Evolutionary conservation across 2,888 invertebrate genomes (phyloP).

Genomic region (Machimus rusticus): DNA sequence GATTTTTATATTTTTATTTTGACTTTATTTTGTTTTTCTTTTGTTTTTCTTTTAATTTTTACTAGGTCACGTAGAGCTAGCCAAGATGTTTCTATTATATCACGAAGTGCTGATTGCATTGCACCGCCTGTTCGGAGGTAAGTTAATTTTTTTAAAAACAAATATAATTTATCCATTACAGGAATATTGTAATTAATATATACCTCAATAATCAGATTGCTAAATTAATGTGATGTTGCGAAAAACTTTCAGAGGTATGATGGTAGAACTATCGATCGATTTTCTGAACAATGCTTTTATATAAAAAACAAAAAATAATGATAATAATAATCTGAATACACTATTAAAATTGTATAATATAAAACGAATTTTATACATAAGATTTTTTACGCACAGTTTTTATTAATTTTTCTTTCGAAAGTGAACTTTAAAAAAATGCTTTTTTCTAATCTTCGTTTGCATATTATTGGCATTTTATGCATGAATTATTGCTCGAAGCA

Average conservation of each 20-base stretch:
- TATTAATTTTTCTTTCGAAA: neutral
- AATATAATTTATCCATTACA: slow-evolving; percentile 47
- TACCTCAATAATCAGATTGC: too few species aligned
- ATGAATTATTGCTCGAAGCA: neutral
- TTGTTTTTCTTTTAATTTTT: slow-evolving; percentile 51
- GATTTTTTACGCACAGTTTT: neutral
- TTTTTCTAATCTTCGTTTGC: neutral
- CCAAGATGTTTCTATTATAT: slow-evolving; percentile 75
- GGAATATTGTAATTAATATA: neutral
- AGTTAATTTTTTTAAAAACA: slow-evolving; percentile 54
- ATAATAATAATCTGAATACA: neutral
- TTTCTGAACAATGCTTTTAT: neutral
- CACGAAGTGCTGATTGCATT: slow-evolving; percentile 73
- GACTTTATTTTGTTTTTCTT: slow-evolving; percentile 55
- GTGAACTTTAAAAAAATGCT: neutral
- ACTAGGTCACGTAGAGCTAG: slow-evolving; percentile 87
- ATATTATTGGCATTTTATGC: neutral
- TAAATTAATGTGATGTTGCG: neutral
- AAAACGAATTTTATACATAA: neutral
- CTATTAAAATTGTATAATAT: neutral
- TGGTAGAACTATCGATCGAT: neutral
- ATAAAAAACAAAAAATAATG: neutral
- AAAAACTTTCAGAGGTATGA: neutral
- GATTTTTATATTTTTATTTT: slow-evolving; percentile 53
- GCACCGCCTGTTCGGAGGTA: slow-evolving; percentile 70